These are phyloP conservation scores for Xenops minutus DNA, from an alignment of 2,797 vertebrate genomes.

Conservation along the genomic window DNA sequence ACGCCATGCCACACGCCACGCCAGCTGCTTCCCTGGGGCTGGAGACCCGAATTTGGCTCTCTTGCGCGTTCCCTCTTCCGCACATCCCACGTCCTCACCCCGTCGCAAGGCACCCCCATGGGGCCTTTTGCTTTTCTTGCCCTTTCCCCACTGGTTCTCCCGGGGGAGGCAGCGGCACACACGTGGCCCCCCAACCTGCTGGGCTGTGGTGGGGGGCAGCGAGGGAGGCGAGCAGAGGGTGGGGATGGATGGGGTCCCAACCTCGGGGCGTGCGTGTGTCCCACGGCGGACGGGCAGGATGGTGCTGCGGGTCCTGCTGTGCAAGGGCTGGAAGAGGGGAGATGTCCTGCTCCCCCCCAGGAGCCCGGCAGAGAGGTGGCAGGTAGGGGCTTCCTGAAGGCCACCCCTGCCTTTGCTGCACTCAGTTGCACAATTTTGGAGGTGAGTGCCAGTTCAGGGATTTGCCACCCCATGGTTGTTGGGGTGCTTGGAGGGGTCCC, in stretches of 20 bases:
- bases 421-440: slow-evolving; percentile 64
- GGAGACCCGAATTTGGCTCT: neutral
- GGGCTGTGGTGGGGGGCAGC: neutral
- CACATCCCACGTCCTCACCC: slow-evolving; percentile 16
- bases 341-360: accelerated
- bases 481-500: neutral
- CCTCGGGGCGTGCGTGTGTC: accelerated
- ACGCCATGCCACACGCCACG: neutral
- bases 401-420: neutral
- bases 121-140: neutral
- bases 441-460: slow-evolving; percentile 61
- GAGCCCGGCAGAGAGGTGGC: neutral
- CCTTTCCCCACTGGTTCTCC: neutral
- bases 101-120: neutral
- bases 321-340: neutral
- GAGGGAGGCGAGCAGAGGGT: neutral
- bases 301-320: neutral
- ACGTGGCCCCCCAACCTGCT: accelerated
- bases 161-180: neutral
- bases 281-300: accelerated
- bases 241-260: neutral
- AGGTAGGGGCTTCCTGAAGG: neutral
- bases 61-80: neutral
- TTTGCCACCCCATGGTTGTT: neutral
- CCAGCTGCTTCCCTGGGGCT: neutral